Percentiles rank a stretch among this genome's conserved stretches.
phyloP scores from a whole-genome alignment of 1,140 invertebrate genomes.

The Maniola jurtina region DNA sequence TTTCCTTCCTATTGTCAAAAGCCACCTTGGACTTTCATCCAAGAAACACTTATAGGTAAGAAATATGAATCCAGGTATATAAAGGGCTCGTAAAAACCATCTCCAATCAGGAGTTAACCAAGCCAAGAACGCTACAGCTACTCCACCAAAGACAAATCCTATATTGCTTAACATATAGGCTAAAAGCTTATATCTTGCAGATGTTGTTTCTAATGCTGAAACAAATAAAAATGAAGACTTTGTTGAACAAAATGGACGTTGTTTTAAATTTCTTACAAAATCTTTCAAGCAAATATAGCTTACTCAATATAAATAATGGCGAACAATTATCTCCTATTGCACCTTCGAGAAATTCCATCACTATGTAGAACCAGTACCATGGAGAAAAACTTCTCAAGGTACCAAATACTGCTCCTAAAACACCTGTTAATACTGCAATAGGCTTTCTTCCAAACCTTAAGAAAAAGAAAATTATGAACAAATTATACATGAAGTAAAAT shows the following conservation, averaged over 20 bases:
- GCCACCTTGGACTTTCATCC: constrained; percentile 80
- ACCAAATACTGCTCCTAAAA: constrained; percentile 51
- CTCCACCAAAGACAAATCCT: constrained; percentile 43
- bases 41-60: constrained; percentile 48
- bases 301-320: constrained; percentile 53
- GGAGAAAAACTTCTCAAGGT: constrained; percentile 48
- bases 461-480: background rate
- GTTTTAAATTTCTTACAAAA: too few species aligned
- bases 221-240: background rate
- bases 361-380: constrained; percentile 53
- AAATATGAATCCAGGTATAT: constrained; percentile 51
- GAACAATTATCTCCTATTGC: constrained; percentile 55
- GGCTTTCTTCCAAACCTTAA: constrained; percentile 57
- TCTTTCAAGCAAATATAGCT: constrained; percentile 17
- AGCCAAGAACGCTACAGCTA: constrained; percentile 37
- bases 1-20: constrained; percentile 80
- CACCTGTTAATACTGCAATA: constrained; percentile 40
- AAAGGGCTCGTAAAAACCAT: constrained; percentile 49
- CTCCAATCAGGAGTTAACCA: constrained; percentile 56
- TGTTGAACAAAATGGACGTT: too few species aligned
- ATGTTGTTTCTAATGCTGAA: constrained; percentile 56
- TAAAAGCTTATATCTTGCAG: constrained; percentile 45
- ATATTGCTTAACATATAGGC: constrained; percentile 40
- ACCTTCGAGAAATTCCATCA: constrained; percentile 56
- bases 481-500: background rate